Conservation (phyloP, 2,888 invertebrate species). For the Thecophora atra region DNA sequence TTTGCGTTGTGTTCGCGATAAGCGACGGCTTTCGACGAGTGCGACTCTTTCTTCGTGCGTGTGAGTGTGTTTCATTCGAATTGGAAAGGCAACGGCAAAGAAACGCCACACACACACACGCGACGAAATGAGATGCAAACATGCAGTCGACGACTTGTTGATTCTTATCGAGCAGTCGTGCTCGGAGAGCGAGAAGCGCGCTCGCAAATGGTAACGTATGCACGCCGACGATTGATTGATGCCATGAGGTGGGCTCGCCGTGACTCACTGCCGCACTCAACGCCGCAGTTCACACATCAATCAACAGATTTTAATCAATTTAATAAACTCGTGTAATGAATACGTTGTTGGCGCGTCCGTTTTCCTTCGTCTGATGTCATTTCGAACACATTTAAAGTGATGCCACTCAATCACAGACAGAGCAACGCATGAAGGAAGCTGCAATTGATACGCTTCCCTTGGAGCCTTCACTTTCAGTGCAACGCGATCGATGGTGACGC, state of each 20-base stretch:
- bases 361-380: not conserved
- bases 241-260: not conserved
- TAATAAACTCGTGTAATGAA: conserved; percentile 17
- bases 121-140: not conserved
- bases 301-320: conserved; percentile 27
- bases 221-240: not conserved
- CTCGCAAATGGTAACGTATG: conserved; percentile 21
- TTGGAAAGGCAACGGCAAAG: not conserved
- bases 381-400: no score
- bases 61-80: no score
- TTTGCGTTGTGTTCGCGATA: conserved; percentile 31
- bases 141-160: no score
- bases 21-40: conserved; percentile 33
- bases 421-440: no score
- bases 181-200: not conserved
- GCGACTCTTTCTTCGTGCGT: conserved; percentile 36
- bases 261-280: conserved; percentile 18
- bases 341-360: not conserved
- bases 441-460: no score
- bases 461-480: no score
- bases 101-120: no score
- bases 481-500: no score
- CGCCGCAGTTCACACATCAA: conserved; percentile 22
- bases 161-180: not conserved
- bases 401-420: no score